Conservation (phyloP, 2,888 invertebrate genomes). For the Lithodes maja region DNA sequence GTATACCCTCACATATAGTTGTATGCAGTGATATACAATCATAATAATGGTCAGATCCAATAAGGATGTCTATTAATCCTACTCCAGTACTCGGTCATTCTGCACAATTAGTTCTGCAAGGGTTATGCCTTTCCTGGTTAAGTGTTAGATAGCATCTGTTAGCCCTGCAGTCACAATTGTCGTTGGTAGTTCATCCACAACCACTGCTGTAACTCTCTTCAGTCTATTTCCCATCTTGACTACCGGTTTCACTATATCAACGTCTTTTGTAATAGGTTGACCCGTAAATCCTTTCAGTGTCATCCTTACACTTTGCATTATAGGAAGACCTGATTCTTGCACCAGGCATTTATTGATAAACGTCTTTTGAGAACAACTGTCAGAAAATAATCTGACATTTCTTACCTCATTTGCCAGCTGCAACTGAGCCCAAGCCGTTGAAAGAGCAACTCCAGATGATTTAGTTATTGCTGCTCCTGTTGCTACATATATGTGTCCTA, state of each 20-base stretch:
- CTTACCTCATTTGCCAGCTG: not conserved
- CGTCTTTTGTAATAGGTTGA: not conserved
- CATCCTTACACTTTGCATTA: not conserved
- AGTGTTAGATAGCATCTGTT: not conserved
- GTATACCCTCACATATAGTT: slow-evolving; percentile 6
- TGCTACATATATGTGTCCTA: slow-evolving; percentile 6
- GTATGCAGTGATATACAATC: not conserved
- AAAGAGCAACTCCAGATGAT: slow-evolving; percentile 21
- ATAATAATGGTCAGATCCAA: slow-evolving; percentile 18
- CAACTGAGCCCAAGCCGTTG: not conserved
- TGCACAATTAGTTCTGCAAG: not conserved
- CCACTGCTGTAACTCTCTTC: slow-evolving; percentile 9
- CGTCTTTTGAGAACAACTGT: not conserved
- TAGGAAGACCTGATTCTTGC: not conserved
- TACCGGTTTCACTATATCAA: not conserved
- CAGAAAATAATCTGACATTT: slow-evolving; percentile 8
- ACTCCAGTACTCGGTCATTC: not conserved
- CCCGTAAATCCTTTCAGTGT: slow-evolving; percentile 24
- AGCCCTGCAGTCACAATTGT: not conserved
- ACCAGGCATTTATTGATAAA: not conserved
- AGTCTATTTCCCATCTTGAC: slow-evolving; percentile 17
- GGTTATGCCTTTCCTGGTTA: not conserved
- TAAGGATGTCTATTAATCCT: not conserved
- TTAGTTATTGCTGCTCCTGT: not conserved
- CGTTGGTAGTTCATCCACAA: not conserved